Conservation (phyloP, 1,140 invertebrate genomes). For the Hormaphis cornu region DNA sequence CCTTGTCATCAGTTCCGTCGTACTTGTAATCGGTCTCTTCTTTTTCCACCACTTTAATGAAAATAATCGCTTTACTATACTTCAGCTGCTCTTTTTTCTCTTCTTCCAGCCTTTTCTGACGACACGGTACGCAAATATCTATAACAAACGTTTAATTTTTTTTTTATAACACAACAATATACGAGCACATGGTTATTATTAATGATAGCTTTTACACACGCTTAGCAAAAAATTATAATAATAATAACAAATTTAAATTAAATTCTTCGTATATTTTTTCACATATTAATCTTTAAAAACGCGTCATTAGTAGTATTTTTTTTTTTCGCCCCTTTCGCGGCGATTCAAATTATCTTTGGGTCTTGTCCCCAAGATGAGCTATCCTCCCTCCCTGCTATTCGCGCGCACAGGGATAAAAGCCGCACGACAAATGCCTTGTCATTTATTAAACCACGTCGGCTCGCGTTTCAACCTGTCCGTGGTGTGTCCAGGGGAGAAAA, state of each 20-base stretch:
- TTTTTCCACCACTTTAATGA: conserved; percentile 26
- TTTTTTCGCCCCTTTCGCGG: conserved; percentile 12
- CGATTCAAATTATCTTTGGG: conserved; percentile 29
- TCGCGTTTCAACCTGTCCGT: conserved; percentile 26
- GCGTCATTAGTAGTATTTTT: conserved; percentile 25
- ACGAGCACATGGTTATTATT: neutral
- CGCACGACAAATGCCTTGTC: conserved; percentile 27
- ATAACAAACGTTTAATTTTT: conserved; percentile 14
- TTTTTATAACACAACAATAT: conserved; percentile 18
- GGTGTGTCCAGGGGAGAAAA: conserved; percentile 11
- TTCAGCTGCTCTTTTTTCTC: conserved; percentile 17
- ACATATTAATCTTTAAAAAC: conserved; percentile 29
- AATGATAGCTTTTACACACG: conserved; percentile 14
- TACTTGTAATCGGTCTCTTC: neutral
- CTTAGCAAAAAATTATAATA: conserved; percentile 7
- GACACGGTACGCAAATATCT: conserved; percentile 23
- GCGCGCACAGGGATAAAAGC: conserved; percentile 4
- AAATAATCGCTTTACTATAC: conserved; percentile 22
- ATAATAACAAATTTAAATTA: conserved; percentile 6
- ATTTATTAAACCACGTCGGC: conserved; percentile 24
- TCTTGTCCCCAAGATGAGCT: conserved; percentile 21
- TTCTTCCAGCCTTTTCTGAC: conserved; percentile 6
- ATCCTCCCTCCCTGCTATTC: too few species aligned
- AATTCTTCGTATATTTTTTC: conserved; percentile 14
- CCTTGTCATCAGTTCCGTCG: conserved; percentile 10